These are phyloP conservation scores for Rhorus exstirpatorius DNA, from an alignment of 2,888 invertebrate genomes.

Conservation along the genomic window DNA sequence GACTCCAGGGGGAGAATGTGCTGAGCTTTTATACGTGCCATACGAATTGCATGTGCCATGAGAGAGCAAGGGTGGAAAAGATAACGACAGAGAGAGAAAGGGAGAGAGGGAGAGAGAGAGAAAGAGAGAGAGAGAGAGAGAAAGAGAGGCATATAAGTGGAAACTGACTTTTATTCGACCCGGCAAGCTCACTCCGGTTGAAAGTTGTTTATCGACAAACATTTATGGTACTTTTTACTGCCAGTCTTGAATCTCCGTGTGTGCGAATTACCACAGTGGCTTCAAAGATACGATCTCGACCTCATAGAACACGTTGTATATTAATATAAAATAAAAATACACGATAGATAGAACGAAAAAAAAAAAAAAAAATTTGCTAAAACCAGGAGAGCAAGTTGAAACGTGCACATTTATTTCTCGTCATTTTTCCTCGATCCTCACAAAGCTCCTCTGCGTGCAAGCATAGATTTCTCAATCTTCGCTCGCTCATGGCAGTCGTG, in stretches of 20 bases:
- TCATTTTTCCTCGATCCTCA: too few species aligned
- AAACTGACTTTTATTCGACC: conserved; percentile 58
- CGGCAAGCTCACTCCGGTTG: conserved; percentile 36
- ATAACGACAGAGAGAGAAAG: conserved; percentile 31
- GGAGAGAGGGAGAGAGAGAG: conserved; percentile 21
- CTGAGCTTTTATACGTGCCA: conserved; percentile 29
- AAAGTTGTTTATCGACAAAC: conserved; percentile 67
- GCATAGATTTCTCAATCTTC: too few species aligned
- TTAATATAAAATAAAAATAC: conserved; percentile 27
- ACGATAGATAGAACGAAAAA: not conserved
- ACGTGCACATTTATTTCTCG: too few species aligned
- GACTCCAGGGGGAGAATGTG: not conserved
- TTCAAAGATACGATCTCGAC: not conserved
- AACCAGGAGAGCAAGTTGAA: not conserved
- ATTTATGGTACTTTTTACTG: conserved; percentile 56
- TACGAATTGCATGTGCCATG: conserved; percentile 15
- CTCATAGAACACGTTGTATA: not conserved
- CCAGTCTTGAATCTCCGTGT: conserved; percentile 50
- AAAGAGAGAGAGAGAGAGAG: not conserved
- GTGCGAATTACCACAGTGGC: conserved; percentile 29
- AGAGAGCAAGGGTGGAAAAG: conserved; percentile 21
- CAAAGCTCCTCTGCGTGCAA: too few species aligned
- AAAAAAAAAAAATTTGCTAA: conserved; percentile 7
- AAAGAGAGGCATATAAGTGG: too few species aligned
- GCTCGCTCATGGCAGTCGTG: too few species aligned